phyloP scores from a whole-genome alignment of 2,797 vertebrate species.

The Pogoniulus pusillus region DNA sequence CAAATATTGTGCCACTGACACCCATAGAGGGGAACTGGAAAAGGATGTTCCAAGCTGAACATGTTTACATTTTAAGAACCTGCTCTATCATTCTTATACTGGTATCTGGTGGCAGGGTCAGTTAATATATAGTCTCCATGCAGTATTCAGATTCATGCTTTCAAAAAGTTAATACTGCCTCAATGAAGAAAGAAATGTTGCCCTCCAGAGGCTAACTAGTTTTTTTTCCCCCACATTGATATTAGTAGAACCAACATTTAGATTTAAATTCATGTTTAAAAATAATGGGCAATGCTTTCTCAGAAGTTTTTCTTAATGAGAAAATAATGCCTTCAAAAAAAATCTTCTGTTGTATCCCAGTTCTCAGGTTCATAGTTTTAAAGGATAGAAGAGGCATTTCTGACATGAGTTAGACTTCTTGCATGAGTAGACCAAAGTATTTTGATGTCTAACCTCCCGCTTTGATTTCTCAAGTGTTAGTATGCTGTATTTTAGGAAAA shows the following conservation, averaged over 20 bases:
- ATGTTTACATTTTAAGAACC: not conserved
- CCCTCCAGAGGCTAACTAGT: not conserved
- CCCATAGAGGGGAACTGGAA: not conserved
- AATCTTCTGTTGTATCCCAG: not conserved
- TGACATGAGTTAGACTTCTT: not conserved
- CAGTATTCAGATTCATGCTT: not conserved
- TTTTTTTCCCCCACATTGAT: not conserved
- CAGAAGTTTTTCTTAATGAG: not conserved
- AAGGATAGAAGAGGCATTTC: not conserved
- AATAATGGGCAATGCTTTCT: not conserved
- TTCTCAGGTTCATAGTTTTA: not conserved
- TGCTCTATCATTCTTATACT: not conserved
- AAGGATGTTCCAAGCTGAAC: not conserved
- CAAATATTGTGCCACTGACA: not conserved
- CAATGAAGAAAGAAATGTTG: not conserved
- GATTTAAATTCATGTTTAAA: not conserved
- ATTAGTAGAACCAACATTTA: not conserved
- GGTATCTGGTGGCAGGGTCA: not conserved
- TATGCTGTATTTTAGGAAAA: not conserved
- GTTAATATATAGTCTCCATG: not conserved
- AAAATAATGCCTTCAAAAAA: not conserved
- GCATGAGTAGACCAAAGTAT: not conserved
- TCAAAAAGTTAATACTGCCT: not conserved
- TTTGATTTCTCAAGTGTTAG: not conserved
- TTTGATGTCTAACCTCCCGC: not conserved